Evolutionary conservation across 1,140 invertebrate species (phyloP).

Genomic region (Gonioctena quinquepunctata): DNA sequence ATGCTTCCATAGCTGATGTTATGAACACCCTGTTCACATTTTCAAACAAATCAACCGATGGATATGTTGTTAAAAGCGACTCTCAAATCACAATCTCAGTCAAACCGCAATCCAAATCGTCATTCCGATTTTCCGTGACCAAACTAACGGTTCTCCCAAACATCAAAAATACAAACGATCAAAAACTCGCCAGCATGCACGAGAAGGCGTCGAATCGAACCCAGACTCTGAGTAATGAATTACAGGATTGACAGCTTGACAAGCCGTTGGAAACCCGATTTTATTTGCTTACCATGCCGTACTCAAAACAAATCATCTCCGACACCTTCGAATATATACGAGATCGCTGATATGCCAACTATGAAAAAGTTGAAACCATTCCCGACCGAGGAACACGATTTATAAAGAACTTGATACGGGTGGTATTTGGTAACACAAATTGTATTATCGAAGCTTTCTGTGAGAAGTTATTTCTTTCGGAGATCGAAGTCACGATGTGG

Average conservation of each 20-base stretch:
- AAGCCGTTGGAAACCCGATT: conserved; percentile 31
- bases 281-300: conserved; percentile 28
- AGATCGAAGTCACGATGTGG: no score
- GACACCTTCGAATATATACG: conserved; percentile 19
- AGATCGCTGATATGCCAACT: conserved; percentile 25
- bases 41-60: no score
- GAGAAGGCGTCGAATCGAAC: no score
- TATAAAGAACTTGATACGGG: conserved; percentile 3
- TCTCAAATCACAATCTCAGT: no score
- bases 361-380: conserved; percentile 12
- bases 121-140: no score
- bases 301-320: conserved; percentile 34
- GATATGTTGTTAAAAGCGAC: no score
- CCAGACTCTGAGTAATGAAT: conserved; percentile 34
- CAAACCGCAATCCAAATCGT: no score
- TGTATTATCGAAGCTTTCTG: background rate
- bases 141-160: no score
- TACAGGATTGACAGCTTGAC: conserved; percentile 36
- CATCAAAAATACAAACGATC: no score
- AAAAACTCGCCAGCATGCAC: no score
- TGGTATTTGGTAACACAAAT: background rate
- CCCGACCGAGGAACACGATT: background rate
- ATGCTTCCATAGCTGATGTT: no score
- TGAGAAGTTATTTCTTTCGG: background rate
- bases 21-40: no score